These are phyloP conservation scores for Monopterus albus DNA, from an alignment of 2,113 vertebrate species.

Conservation along the genomic window DNA sequence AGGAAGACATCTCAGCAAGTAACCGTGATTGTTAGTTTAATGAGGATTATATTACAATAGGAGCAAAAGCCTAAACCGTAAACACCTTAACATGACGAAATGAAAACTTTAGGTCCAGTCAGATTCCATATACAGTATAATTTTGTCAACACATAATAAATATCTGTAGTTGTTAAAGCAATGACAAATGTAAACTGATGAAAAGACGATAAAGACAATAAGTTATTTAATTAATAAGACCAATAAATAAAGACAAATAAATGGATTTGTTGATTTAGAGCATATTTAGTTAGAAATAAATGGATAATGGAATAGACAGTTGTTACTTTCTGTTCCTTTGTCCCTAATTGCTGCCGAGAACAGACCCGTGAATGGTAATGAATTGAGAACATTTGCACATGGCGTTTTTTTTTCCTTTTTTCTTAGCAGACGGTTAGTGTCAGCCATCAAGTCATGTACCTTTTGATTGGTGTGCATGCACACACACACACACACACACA, in stretches of 20 bases:
- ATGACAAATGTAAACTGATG: rapidly evolving
- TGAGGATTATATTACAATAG: too few relatives aligned
- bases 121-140: background rate
- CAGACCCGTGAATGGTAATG: conserved; percentile 39
- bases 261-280: background rate
- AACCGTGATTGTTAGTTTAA: too few relatives aligned
- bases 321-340: conserved; percentile 2
- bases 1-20: too few relatives aligned
- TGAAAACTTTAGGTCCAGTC: background rate
- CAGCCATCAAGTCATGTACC: conserved; percentile 57
- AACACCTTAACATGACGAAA: background rate
- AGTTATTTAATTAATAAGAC: background rate
- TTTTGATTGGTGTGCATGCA: conserved; percentile 30
- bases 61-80: too few relatives aligned
- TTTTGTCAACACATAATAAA: too few relatives aligned
- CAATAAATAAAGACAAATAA: background rate
- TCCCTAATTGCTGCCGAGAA: conserved; percentile 39
- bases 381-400: conserved; percentile 66
- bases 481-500: conserved; percentile 2
- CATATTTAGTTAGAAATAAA: background rate
- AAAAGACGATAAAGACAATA: background rate
- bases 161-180: background rate
- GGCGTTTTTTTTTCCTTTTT: conserved; percentile 28
- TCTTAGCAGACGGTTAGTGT: conserved; percentile 48
- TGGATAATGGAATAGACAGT: background rate